A percentile compares a stretch with the other conserved stretches of the same genome.
These are phyloP conservation scores for Drosophila leonis DNA, from an alignment of 2,888 invertebrate species.

Conservation along the genomic window DNA sequence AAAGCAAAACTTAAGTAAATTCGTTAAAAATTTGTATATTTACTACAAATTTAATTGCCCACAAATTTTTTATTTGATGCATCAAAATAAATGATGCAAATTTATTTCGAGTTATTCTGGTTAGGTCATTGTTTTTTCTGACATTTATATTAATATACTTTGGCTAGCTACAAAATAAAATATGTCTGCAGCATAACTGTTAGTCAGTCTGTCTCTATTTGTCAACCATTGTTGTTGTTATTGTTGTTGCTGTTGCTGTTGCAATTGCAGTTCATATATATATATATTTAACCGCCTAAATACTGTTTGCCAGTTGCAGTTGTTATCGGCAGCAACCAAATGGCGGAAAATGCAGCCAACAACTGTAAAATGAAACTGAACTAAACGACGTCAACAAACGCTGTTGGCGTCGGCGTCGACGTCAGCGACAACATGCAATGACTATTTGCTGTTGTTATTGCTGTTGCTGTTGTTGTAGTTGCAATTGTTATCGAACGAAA, in stretches of 20 bases:
- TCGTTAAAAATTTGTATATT: no score
- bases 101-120: no score
- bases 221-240: background rate
- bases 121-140: no score
- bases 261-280: conserved; percentile 71
- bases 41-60: no score
- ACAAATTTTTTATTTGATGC: no score
- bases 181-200: conserved; percentile 8
- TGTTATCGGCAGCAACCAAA: conserved; percentile 74
- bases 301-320: conserved; percentile 73
- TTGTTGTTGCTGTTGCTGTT: conserved; percentile 28
- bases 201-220: background rate
- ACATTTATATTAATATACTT: background rate
- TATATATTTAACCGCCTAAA: conserved; percentile 75
- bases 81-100: no score
- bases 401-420: conserved; percentile 26
- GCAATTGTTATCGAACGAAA: conserved; percentile 51
- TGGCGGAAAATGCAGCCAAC: conserved; percentile 67
- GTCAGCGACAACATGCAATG: conserved; percentile 50
- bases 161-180: background rate
- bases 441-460: conserved; percentile 51
- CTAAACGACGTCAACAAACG: conserved; percentile 36
- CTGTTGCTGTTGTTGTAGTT: conserved; percentile 15
- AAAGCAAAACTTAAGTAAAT: no score
- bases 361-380: conserved; percentile 42